Conservation (phyloP, 2,888 invertebrate species). For the Andrena bucephala region DNA sequence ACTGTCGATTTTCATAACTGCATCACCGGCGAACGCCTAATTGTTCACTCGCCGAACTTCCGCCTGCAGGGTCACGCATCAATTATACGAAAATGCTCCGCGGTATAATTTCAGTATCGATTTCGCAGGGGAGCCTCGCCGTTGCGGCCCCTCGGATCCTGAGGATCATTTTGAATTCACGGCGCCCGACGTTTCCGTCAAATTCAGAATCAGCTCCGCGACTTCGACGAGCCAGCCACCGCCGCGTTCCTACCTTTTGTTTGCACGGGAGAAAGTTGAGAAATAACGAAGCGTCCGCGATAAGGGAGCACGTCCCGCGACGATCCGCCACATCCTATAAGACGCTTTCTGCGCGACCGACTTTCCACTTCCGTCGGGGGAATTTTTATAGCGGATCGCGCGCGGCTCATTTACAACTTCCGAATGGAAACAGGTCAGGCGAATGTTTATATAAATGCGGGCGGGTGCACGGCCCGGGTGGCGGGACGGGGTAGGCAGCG, state of each 20-base stretch:
- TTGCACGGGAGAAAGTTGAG: slow-evolving; percentile 32
- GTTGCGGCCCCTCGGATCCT: background rate
- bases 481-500: background rate
- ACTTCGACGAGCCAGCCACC: background rate
- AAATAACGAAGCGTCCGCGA: slow-evolving; percentile 12
- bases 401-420: slow-evolving; percentile 27
- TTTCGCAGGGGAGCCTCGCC: background rate
- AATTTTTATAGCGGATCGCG: slow-evolving; percentile 35
- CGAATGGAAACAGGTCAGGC: slow-evolving; percentile 20
- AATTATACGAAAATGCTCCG: background rate
- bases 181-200: slow-evolving; percentile 4
- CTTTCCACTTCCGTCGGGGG: slow-evolving; percentile 12
- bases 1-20: no score
- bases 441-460: slow-evolving; percentile 34
- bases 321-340: slow-evolving; percentile 26
- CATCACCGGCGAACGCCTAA: no score
- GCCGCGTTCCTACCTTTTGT: background rate
- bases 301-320: slow-evolving; percentile 21
- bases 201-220: slow-evolving; percentile 15
- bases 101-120: background rate
- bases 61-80: background rate
- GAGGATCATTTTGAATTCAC: slow-evolving; percentile 35
- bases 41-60: no score
- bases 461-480: background rate
- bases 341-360: slow-evolving; percentile 37